Evolutionary conservation across 2,888 invertebrate species (phyloP).

Genomic region (Neocrepidodera transversa): DNA sequence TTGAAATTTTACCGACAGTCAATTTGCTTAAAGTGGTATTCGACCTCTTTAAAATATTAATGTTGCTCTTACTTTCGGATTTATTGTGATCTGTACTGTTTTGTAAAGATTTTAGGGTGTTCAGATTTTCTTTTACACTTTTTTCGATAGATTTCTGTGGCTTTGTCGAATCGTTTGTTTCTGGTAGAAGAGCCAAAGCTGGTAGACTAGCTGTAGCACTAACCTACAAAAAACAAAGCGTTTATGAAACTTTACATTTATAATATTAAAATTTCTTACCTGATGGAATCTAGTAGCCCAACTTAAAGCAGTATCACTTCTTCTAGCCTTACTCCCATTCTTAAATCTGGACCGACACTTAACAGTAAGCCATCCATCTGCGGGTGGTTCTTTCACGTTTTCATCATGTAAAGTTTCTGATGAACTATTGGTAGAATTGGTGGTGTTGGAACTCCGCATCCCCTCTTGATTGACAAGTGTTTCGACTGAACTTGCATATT

Average conservation of each 20-base stretch:
- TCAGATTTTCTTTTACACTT: slow-evolving; percentile 56
- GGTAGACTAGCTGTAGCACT: slow-evolving; percentile 84
- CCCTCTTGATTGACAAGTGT: slow-evolving; percentile 56
- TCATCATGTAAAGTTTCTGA: slow-evolving; percentile 67
- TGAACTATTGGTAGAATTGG: slow-evolving; percentile 61
- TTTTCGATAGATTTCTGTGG: slow-evolving; percentile 53
- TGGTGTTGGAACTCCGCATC: slow-evolving; percentile 44
- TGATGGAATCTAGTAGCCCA: slow-evolving; percentile 82
- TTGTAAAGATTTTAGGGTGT: slow-evolving; percentile 54
- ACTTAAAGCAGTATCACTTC: slow-evolving; percentile 60
- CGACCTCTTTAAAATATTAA: slow-evolving; percentile 50
- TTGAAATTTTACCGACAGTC: slow-evolving; percentile 39
- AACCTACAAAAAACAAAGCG: no score
- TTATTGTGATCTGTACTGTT: slow-evolving; percentile 41
- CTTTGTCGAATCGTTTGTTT: slow-evolving; percentile 45
- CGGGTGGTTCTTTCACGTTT: slow-evolving; percentile 58
- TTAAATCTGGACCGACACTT: slow-evolving; percentile 72
- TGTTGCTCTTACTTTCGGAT: slow-evolving; percentile 22
- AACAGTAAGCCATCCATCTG: slow-evolving; percentile 90
- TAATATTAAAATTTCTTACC: no score
- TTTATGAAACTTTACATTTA: no score
- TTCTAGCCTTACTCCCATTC: slow-evolving; percentile 61
- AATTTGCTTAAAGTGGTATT: slow-evolving; percentile 56
- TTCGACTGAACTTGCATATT: slow-evolving; percentile 56
- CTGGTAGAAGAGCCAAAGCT: slow-evolving; percentile 66